Evolutionary conservation across 2,888 invertebrate species (phyloP).

Genomic region (Cetonia aurata): DNA sequence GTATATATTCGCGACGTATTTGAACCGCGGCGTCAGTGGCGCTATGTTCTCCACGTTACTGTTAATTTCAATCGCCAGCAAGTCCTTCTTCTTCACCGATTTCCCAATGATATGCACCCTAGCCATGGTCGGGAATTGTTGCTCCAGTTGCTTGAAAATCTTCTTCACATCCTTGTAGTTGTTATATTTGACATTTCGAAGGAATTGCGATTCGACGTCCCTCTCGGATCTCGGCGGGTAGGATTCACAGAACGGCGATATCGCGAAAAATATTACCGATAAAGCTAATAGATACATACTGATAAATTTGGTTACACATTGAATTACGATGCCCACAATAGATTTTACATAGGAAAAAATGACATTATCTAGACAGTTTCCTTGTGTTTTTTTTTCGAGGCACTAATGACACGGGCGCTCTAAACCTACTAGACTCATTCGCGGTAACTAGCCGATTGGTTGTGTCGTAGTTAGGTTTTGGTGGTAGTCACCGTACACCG

Average conservation of each 20-base stretch:
- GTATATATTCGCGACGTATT: slow-evolving; percentile 97
- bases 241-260: slow-evolving; percentile 31
- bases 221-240: background rate
- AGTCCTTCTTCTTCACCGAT: slow-evolving; percentile 83
- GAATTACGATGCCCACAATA: too few species aligned
- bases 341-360: too few species aligned
- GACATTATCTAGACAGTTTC: too few species aligned
- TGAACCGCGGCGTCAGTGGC: slow-evolving; percentile 87
- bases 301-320: slow-evolving; percentile 9
- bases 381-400: too few species aligned
- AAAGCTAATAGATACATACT: slow-evolving; percentile 27
- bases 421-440: too few species aligned
- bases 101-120: slow-evolving; percentile 84
- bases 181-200: slow-evolving; percentile 73
- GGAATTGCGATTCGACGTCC: slow-evolving; percentile 69
- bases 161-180: slow-evolving; percentile 79
- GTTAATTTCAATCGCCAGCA: slow-evolving; percentile 86
- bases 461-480: too few species aligned
- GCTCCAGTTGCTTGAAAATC: slow-evolving; percentile 73
- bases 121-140: slow-evolving; percentile 77
- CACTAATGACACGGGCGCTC: too few species aligned
- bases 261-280: slow-evolving; percentile 32
- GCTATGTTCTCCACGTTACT: slow-evolving; percentile 73
- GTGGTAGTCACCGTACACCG: too few species aligned
- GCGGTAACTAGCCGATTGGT: too few species aligned